These are phyloP conservation scores for Cotesia typhae DNA, from an alignment of 1,140 invertebrate species.

Conservation along the genomic window DNA sequence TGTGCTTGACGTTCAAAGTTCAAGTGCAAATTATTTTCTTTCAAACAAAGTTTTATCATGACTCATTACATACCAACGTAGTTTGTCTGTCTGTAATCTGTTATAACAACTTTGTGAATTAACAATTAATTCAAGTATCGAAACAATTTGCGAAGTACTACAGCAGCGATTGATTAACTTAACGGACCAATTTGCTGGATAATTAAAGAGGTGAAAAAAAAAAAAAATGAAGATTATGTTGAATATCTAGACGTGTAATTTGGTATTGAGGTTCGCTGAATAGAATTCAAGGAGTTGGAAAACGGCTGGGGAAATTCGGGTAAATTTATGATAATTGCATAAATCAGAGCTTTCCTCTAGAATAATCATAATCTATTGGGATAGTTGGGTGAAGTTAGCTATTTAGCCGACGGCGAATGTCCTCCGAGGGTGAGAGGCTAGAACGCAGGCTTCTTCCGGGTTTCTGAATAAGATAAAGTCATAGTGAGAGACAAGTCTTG, in stretches of 20 bases:
- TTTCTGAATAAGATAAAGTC: conserved; percentile 60
- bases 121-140: too few species aligned
- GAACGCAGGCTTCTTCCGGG: conserved; percentile 33
- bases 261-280: conserved; percentile 63
- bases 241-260: conserved; percentile 51
- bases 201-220: too few species aligned
- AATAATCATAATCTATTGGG: conserved; percentile 67
- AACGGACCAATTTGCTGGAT: too few species aligned
- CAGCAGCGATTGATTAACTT: too few species aligned
- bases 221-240: too few species aligned
- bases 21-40: conserved; percentile 2
- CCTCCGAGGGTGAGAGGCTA: conserved; percentile 43
- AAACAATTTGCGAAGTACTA: too few species aligned
- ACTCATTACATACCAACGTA: background rate
- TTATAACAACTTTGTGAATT: conserved; percentile 1
- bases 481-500: conserved; percentile 43
- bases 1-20: conserved; percentile 15
- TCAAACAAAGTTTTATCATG: conserved; percentile 1
- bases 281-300: conserved; percentile 49
- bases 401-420: conserved; percentile 63
- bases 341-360: conserved; percentile 66
- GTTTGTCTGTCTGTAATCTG: conserved; percentile 10
- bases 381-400: conserved; percentile 66
- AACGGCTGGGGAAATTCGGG: conserved; percentile 45
- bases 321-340: conserved; percentile 67